Base-by-base conservation (phyloP, 2,888 invertebrate species). In the Nipponacmea schrenckii region DNA sequence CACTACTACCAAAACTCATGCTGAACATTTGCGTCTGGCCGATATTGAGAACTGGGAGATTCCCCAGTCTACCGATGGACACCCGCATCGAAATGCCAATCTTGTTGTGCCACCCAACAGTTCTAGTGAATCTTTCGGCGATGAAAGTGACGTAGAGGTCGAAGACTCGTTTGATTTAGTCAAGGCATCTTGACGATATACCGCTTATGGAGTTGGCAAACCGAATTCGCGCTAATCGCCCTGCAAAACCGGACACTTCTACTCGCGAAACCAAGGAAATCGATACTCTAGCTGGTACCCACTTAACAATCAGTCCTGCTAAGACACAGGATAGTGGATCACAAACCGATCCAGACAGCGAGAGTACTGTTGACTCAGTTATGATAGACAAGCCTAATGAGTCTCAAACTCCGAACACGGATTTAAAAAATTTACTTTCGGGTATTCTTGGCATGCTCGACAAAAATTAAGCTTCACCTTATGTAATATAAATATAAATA, bases 121-220 rank as follows among this genome's bases (percentile, higher is more conserved):
- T 39, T 56, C 56, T 8, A 12, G 12, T n/a, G 56, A n/a, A 7
- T 56, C 56, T 10, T 56, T n/a, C 56, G n/a, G 56, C 7, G 20
- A 20, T 24, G 56, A 56, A 24, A n/a, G 56, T 56, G 56, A 56
- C 14, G 20, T 56, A 1, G 56, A 56, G 12, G n/a, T 7, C 20
- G 12, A 56, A 1, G 39, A 39, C 10, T 39, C 39, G 8, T 20
- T 56, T 20, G 56, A 56, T 56, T 8, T 56, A 8, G 20, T 56
- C 20, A 24, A 56, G 20, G 10, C 7, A 7, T 20, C 56, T 56
- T n/a, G 45, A 70, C 4, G 62, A 70, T 24, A 68, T 68, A 20
- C 68, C 63, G 2, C 24, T 68, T 2, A 50, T 50, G 62, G 68
- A 68, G 31, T 45, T 68, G 63, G 39, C 68, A 31, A 26, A 50